A percentile compares a stretch with the other conserved stretches of the same genome.
These are phyloP conservation scores for Harmothoe impar DNA, from an alignment of 2,888 invertebrate species.

Conservation along the genomic window DNA sequence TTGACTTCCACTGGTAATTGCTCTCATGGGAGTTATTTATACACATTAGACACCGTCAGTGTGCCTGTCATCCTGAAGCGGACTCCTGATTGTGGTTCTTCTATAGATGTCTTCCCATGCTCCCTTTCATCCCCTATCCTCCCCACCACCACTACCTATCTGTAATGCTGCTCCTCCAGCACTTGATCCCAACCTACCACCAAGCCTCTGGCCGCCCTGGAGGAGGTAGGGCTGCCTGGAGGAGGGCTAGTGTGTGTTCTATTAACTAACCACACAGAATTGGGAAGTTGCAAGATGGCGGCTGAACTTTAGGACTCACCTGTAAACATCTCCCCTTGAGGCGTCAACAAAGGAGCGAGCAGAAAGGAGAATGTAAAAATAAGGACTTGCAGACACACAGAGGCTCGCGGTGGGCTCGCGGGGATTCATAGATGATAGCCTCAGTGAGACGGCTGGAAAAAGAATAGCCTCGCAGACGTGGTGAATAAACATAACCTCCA, in stretches of 20 bases:
- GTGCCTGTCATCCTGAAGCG: background rate
- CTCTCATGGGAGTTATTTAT: background rate
- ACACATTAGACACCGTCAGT: background rate
- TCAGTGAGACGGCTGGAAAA: no score
- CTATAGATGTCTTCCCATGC: no score
- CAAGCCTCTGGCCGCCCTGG: background rate
- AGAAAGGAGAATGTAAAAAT: background rate
- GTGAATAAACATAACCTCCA: no score
- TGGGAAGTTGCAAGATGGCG: background rate
- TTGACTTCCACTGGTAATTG: background rate
- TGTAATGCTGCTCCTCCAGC: no score
- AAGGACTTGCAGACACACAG: no score
- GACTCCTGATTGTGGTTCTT: background rate
- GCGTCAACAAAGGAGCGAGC: conserved; percentile 13
- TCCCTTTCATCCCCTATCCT: no score
- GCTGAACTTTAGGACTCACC: conserved; percentile 40
- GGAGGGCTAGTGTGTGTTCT: background rate
- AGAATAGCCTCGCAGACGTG: no score
- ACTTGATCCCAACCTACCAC: background rate
- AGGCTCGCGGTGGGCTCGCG: no score
- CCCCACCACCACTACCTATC: no score
- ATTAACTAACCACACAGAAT: background rate
- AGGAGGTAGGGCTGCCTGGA: background rate
- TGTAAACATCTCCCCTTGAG: conserved; percentile 26
- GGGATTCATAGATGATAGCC: no score